These are phyloP conservation scores for Drosophila demipolita DNA, from an alignment of 2,888 invertebrate species.

Conservation along the genomic window DNA sequence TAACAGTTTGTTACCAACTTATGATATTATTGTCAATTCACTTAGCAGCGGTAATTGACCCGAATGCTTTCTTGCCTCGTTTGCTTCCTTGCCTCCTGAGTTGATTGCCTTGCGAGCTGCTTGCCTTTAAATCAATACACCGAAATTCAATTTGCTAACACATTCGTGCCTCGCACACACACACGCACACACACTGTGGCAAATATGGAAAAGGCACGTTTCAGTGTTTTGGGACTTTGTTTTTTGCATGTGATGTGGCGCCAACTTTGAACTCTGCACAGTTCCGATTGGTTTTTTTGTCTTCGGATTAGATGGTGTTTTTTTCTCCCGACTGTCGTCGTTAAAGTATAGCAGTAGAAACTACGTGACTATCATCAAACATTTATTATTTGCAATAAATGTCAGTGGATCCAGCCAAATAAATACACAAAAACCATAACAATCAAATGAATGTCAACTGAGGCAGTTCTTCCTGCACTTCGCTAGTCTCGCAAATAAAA, in stretches of 20 bases:
- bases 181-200: conserved; percentile 31
- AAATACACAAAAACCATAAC: conserved; percentile 55
- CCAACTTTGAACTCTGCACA: conserved; percentile 67
- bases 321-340: conserved; percentile 33
- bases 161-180: conserved; percentile 22
- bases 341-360: conserved; percentile 43
- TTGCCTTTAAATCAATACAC: conserved; percentile 64
- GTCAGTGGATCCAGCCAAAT: conserved; percentile 51
- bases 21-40: conserved; percentile 66
- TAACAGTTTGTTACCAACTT: conserved; percentile 44
- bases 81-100: background rate
- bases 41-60: conserved; percentile 76
- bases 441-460: conserved; percentile 49
- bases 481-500: conserved; percentile 23
- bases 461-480: conserved; percentile 1
- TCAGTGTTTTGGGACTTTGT: conserved; percentile 77
- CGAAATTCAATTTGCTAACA: conserved; percentile 70
- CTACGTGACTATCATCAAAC: conserved; percentile 75
- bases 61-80: conserved; percentile 50
- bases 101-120: conserved; percentile 1
- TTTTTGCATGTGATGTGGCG: conserved; percentile 75
- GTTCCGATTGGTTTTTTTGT: conserved; percentile 6
- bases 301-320: conserved; percentile 13
- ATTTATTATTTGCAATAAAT: conserved; percentile 67
- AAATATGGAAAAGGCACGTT: conserved; percentile 78